Evolutionary conservation across 2,113 vertebrate genomes (phyloP).

Genomic region (Saccopteryx bilineata): DNA sequence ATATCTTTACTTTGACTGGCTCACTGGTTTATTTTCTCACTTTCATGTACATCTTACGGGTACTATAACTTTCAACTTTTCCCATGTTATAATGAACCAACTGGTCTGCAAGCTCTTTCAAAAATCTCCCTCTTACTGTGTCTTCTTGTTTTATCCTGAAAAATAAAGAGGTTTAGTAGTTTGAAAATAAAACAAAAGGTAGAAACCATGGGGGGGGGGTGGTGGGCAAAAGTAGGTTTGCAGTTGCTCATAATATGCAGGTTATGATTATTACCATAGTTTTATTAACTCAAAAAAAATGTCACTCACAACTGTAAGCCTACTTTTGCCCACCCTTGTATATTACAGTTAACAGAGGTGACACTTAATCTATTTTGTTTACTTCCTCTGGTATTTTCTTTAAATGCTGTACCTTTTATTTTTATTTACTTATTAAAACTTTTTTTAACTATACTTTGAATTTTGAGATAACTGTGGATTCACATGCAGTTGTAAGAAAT

Average conservation of each 20-base stretch:
- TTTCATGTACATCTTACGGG: neutral
- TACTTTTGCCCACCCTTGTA: too few relatives aligned
- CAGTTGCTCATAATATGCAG: too few relatives aligned
- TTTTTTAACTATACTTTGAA: neutral
- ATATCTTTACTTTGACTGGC: neutral
- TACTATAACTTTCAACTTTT: neutral
- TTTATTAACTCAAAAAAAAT: too few relatives aligned
- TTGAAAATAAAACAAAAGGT: constrained; percentile 19
- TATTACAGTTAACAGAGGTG: neutral
- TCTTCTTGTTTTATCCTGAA: neutral
- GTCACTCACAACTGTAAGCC: too few relatives aligned
- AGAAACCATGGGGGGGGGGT: neutral
- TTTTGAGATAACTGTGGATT: neutral
- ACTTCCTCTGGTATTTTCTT: neutral
- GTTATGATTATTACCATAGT: too few relatives aligned
- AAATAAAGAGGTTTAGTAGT: neutral
- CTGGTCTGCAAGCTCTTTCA: neutral
- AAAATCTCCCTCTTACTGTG: neutral
- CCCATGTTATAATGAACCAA: neutral
- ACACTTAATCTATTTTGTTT: neutral
- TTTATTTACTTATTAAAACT: neutral
- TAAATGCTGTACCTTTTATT: neutral
- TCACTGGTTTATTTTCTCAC: neutral
- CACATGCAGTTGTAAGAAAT: neutral
- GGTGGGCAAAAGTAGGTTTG: too few relatives aligned